Base-by-base conservation (phyloP, 2,797 vertebrate genomes). In the Melanogrammus aeglefinus region DNA sequence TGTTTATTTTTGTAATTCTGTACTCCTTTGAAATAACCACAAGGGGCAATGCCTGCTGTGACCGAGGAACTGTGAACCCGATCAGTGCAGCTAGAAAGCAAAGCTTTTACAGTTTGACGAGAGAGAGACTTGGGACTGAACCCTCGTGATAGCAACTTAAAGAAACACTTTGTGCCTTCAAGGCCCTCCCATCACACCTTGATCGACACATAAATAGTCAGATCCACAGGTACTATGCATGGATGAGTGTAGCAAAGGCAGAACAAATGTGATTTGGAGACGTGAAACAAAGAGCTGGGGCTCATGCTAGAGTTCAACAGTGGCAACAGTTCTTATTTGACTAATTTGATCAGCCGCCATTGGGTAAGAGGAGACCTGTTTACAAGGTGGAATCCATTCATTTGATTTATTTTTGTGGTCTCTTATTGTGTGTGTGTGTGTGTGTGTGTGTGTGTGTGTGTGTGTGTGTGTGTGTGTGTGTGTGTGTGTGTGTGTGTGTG, bases 231-330 rank as follows among this genome's bases (percentile, higher is more conserved):
- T 78, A 21, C 80, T 79, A 76, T 80, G 75, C 85, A 75, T 4
- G 36, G 83, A 80, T 81, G 85, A 79, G 86, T 84, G 84, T 84
- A 82, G 82, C 84, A 78, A 80, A 71, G 76, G 79, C 3, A 2
- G 70, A 82, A 75, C 81, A 83, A 84, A 87, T 85, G 88, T 83
- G 87, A 91, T 90, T 86, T 82, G 75, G 75, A 80, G 29, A 85
- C 86, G 80, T 87, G 88, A 91, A 86, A 90, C 85, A 90, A 87
- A 89, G 87, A 84, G 81, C 80, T 77, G 36, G 85, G 83, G 88
- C 85, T 82, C 71, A 71, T 27, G n/a, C 66, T 24, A 66, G 74
- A 83, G 87, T 86, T 90, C 84, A 88, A 80, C 77, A n/a, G 78
- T 81, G 79, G 80, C 78, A 24, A 80, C 78, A 24, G 76, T 83